Percentiles rank a stretch among this genome's conserved stretches.
Conservation (phyloP, 1,140 invertebrate genomes). For the Ditylenchus dipsaci region DNA sequence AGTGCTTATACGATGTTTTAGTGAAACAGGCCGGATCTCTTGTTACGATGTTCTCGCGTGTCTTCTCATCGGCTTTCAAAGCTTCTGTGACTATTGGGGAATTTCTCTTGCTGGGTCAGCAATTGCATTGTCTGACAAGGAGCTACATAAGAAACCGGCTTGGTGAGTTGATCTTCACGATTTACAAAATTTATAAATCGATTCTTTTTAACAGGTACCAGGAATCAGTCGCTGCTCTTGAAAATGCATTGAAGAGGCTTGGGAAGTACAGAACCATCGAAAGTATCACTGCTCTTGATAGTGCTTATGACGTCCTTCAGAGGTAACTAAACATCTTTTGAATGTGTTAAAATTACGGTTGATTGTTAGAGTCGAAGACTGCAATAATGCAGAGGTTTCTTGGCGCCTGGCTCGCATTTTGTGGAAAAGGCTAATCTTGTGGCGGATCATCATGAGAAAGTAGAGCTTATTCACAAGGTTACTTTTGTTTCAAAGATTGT, state of each 20-base stretch:
- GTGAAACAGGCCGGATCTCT: too few relatives aligned
- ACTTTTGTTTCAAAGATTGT: not conserved
- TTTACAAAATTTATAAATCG: not conserved
- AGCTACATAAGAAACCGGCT: constrained; percentile 41
- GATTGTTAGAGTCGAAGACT: constrained; percentile 5
- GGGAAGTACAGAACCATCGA: constrained; percentile 35
- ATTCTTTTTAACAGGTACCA: constrained; percentile 2
- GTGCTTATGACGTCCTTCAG: constrained; percentile 31
- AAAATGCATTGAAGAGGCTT: constrained; percentile 27
- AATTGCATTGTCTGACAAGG: constrained; percentile 35
- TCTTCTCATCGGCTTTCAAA: constrained; percentile 14
- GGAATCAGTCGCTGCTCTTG: constrained; percentile 24
- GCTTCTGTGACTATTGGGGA: not conserved
- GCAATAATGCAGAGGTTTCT: constrained; percentile 36
- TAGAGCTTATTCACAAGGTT: not conserved
- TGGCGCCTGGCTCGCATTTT: constrained; percentile 44
- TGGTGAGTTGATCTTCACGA: constrained; percentile 22
- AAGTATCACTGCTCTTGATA: constrained; percentile 20
- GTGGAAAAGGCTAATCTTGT: constrained; percentile 35
- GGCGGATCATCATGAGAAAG: constrained; percentile 25
- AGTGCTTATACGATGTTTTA: too few relatives aligned
- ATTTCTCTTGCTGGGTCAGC: constrained; percentile 4
- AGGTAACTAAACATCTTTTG: constrained; percentile 12
- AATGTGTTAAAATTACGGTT: not conserved
- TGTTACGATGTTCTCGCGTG: constrained; percentile 15